Percentiles rank a stretch among this genome's conserved stretches.
Conservation (phyloP, 2,113 vertebrate species). For the Thalassarche chlororhynchos region DNA sequence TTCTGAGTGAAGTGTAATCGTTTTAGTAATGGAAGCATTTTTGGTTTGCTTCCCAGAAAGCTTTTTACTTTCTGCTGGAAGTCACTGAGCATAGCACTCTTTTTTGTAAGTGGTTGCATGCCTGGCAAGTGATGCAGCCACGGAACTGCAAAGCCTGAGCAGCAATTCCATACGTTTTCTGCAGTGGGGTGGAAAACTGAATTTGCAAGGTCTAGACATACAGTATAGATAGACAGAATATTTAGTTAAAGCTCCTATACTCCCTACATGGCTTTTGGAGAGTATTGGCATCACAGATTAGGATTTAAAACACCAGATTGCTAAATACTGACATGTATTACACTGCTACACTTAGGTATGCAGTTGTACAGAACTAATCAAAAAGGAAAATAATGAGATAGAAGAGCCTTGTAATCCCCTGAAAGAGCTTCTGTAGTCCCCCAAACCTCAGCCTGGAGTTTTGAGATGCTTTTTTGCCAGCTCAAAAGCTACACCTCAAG, state of each 20-base stretch:
- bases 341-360: background rate
- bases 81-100: background rate
- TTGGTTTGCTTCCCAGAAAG: slow-evolving; percentile 20
- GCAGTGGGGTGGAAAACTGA: background rate
- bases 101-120: background rate
- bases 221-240: background rate
- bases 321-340: background rate
- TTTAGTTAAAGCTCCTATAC: background rate
- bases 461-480: background rate
- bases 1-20: background rate
- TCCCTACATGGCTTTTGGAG: background rate
- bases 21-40: background rate
- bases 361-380: background rate
- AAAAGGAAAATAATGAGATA: background rate
- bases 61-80: slow-evolving; percentile 4
- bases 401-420: background rate
- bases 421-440: background rate
- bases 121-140: background rate
- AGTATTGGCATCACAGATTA: rapidly evolving
- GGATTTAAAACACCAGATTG: background rate
- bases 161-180: background rate
- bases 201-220: background rate
- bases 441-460: background rate
- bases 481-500: background rate
- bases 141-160: background rate